Base-by-base conservation (phyloP, 2,113 vertebrate species). In the Gobiocypris rarus region DNA sequence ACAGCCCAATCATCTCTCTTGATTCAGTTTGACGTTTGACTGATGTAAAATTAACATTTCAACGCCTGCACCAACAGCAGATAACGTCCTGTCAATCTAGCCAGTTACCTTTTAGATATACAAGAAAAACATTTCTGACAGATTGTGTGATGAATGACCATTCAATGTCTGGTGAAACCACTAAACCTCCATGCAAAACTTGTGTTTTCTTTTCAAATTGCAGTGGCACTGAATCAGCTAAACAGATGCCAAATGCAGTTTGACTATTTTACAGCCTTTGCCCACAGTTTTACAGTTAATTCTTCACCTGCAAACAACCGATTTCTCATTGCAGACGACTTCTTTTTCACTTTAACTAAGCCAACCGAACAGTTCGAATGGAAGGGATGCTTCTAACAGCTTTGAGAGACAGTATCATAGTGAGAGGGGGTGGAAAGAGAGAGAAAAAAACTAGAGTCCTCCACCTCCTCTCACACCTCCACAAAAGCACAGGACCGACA, bases 391-490 rank as follows among this genome's bases (percentile, higher is more conserved):
- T 79, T 59, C 61, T 63, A 58, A 58, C 54, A 59, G 75, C 54
- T 77, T 59, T 58, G 34, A 77, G 67, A 61, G 31, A 34, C 67
- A 74, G 28, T 26, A 48, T 34, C 0, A 11, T 17, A 85, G 56
- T 26, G 67, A 34, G 76, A 84, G 67, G 74, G 65, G 54, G 69
- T 81, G 69, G 56, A 81, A 52, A 82, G 31, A 77, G 22, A 69
- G 48, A 81, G n/a, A n/a, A n/a, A 9, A 74, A 5, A 81, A 26
- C 63, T 8, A 56, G 43, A 85, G 81, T 52, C 67, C 69, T 85
- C 86, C 84, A 81, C 81, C 86, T 87, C 81, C 81, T 85, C 78
- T 80, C 59, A 85, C 86, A 87, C 86, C 84, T 85, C 81, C 86
- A 87, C 84, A 85, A 85, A 87, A 82, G 80, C 84, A 71, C 80